These are phyloP conservation scores for Phyto melanocephala DNA, from an alignment of 2,888 invertebrate genomes.

Conservation along the genomic window DNA sequence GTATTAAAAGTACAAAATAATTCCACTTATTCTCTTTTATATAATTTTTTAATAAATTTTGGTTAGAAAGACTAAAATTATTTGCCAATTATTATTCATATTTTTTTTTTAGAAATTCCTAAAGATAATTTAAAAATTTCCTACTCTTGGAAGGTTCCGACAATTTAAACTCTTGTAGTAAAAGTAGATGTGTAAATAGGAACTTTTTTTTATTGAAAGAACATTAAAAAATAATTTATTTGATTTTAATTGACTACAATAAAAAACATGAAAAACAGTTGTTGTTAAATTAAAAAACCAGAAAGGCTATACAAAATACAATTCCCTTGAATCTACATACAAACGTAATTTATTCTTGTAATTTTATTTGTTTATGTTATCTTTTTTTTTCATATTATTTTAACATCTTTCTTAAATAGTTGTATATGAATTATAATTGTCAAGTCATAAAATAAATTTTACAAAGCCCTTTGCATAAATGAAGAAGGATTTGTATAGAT, in stretches of 20 bases:
- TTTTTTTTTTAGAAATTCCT: no score
- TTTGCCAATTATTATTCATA: no score
- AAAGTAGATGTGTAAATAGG: no score
- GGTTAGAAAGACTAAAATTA: no score
- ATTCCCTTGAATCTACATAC: background rate
- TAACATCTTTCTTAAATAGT: conserved; percentile 18
- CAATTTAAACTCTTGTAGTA: no score
- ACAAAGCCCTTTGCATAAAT: background rate
- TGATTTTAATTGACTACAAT: conserved; percentile 47
- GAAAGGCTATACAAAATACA: background rate
- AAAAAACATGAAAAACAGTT: background rate
- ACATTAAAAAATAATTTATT: conserved; percentile 50
- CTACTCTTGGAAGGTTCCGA: no score
- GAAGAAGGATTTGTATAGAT: background rate
- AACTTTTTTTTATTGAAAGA: conserved; percentile 24
- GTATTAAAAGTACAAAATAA: no score
- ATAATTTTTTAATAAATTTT: no score
- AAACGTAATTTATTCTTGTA: background rate
- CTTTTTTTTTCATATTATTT: no score
- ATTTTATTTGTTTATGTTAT: conserved; percentile 22
- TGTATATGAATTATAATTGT: conserved; percentile 47
- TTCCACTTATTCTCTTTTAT: no score
- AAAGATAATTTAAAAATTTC: no score
- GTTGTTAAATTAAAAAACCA: conserved; percentile 2
- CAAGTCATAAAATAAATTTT: background rate